phyloP scores from a whole-genome alignment of 1,140 invertebrate species.

The Zaprionus gabonicus region DNA sequence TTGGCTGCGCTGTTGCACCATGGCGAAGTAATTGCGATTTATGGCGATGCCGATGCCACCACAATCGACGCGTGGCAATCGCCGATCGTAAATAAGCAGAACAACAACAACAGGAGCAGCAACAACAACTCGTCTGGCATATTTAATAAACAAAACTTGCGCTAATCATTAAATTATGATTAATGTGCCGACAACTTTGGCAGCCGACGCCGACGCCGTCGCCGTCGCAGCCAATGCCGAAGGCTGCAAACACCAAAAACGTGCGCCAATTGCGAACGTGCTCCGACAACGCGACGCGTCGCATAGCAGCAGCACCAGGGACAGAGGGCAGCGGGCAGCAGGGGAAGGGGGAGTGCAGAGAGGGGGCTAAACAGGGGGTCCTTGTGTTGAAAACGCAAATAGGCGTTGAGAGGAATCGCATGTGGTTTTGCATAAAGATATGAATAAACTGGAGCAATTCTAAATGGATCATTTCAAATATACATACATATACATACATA shows the following conservation, averaged over 20 bases:
- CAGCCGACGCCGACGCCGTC: slow-evolving; percentile 13
- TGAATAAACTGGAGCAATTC: no score
- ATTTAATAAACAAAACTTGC: slow-evolving; percentile 78
- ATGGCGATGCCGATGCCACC: slow-evolving; percentile 22
- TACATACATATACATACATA: no score
- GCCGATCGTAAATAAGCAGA: slow-evolving; percentile 57
- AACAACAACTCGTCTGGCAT: slow-evolving; percentile 33
- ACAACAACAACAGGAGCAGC: slow-evolving; percentile 20
- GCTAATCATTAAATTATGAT: slow-evolving; percentile 79
- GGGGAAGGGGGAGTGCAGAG: not conserved
- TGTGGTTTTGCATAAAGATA: not conserved
- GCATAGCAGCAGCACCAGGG: not conserved
- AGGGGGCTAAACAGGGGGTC: not conserved
- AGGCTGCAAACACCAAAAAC: slow-evolving; percentile 45
- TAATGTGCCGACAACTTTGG: slow-evolving; percentile 71
- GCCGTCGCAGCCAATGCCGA: slow-evolving; percentile 8
- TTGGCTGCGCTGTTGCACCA: not conserved
- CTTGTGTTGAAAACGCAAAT: not conserved
- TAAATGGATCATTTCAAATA: no score
- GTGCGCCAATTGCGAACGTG: slow-evolving; percentile 48
- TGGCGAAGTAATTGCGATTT: slow-evolving; percentile 46
- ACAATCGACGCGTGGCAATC: slow-evolving; percentile 70
- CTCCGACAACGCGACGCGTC: slow-evolving; percentile 21
- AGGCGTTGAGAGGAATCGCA: not conserved
- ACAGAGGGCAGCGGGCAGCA: not conserved